Evolutionary conservation across 2,797 vertebrate species (phyloP).

Genomic region (Hippocampus kuda): DNA sequence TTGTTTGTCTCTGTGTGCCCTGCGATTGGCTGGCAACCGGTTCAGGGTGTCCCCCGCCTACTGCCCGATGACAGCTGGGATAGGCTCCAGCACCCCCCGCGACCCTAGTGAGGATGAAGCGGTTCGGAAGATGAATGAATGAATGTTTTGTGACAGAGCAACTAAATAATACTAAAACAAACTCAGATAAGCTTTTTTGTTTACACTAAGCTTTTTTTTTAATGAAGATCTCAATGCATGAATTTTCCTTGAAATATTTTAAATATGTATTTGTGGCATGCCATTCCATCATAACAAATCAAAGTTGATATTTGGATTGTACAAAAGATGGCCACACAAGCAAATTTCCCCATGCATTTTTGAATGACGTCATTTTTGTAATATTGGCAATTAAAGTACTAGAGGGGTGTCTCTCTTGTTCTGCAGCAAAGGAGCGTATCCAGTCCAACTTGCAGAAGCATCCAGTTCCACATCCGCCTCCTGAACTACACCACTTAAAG

Average conservation of each 20-base stretch:
- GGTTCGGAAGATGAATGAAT: too few relatives aligned
- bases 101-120: too few relatives aligned
- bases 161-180: not conserved
- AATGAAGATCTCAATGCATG: not conserved
- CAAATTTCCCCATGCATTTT: not conserved
- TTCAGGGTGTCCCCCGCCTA: too few relatives aligned
- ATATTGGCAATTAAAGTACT: not conserved
- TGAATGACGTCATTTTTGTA: not conserved
- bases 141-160: not conserved
- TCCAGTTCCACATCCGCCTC: slow-evolving; percentile 66
- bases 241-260: not conserved
- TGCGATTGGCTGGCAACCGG: too few relatives aligned
- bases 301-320: not conserved
- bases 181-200: not conserved
- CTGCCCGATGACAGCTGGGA: too few relatives aligned
- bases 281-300: not conserved
- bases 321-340: not conserved
- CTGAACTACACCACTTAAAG: slow-evolving; percentile 65
- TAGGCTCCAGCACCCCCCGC: too few relatives aligned
- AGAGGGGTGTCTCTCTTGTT: slow-evolving; percentile 12
- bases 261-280: not conserved
- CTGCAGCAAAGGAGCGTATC: slow-evolving; percentile 80
- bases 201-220: not conserved
- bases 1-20: too few relatives aligned
- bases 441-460: slow-evolving; percentile 82